These are phyloP conservation scores for Clarias batrachus DNA, from an alignment of 2,113 vertebrate genomes.

Conservation along the genomic window DNA sequence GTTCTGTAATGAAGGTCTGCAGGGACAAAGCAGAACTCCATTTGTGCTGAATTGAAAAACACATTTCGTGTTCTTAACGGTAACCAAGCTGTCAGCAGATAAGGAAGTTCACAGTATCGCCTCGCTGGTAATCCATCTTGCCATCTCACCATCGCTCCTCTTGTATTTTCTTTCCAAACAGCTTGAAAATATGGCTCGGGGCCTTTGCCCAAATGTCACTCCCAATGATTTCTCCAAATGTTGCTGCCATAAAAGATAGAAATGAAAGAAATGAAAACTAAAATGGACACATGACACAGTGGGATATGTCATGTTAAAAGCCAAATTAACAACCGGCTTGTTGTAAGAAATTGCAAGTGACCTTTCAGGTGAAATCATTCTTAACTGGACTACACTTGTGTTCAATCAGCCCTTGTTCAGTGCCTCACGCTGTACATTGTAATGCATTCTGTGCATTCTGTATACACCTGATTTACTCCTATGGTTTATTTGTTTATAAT, in stretches of 20 bases:
- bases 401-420: neutral
- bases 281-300: constrained; percentile 23
- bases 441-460: neutral
- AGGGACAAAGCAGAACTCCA: constrained; percentile 72
- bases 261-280: constrained; percentile 37
- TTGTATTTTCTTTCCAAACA: constrained; percentile 78
- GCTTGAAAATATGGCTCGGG: constrained; percentile 87
- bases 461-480: neutral
- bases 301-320: constrained; percentile 35
- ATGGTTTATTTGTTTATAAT: neutral
- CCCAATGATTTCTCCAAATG: constrained; percentile 84
- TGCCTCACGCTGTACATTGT: neutral
- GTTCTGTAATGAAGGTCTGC: constrained; percentile 73
- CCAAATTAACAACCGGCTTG: neutral
- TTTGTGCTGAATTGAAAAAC: constrained; percentile 74
- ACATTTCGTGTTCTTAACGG: constrained; percentile 72
- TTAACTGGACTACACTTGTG: neutral
- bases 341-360: neutral
- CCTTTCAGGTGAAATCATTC: neutral
- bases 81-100: constrained; percentile 79
- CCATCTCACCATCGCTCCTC: constrained; percentile 73
- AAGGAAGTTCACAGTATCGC: constrained; percentile 72
- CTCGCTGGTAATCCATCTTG: constrained; percentile 79
- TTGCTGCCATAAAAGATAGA: constrained; percentile 60
- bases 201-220: constrained; percentile 83